phyloP scores from a whole-genome alignment of 2,113 vertebrate genomes.

The Apaloderma vittatum region DNA sequence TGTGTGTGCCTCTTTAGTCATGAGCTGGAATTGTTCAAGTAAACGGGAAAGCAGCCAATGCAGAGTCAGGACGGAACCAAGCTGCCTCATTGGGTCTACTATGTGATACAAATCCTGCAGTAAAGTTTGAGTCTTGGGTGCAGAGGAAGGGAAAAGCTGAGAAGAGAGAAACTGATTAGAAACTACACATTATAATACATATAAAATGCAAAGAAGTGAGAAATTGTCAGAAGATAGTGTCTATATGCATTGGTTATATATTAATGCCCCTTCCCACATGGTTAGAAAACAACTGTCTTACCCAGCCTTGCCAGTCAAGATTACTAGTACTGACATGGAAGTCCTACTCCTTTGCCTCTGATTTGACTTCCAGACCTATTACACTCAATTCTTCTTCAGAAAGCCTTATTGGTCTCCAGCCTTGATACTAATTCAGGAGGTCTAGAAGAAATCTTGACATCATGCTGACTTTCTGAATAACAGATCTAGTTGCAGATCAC shows the following conservation, averaged over 20 bases:
- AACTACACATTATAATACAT: not conserved
- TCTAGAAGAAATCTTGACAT: not conserved
- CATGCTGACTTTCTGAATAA: not conserved
- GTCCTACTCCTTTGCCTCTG: not conserved
- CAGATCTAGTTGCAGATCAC: not conserved
- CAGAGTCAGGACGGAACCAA: conserved; percentile 55
- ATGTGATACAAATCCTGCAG: conserved; percentile 68
- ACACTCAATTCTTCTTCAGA: not conserved
- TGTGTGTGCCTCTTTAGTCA: conserved; percentile 48
- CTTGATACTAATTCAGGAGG: not conserved
- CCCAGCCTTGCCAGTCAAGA: not conserved
- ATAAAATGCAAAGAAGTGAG: not conserved
- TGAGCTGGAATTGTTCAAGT: conserved; percentile 74
- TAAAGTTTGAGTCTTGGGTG: conserved; percentile 64
- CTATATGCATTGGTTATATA: not conserved
- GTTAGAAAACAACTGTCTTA: not conserved
- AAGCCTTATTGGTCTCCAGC: not conserved
- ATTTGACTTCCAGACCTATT: not conserved
- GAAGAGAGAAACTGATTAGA: conserved; percentile 38
- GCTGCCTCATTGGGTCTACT: conserved; percentile 39
- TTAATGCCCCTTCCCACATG: not conserved
- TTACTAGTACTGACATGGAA: not conserved
- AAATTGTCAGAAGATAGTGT: not conserved
- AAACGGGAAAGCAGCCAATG: conserved; percentile 77
- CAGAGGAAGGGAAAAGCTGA: conserved; percentile 85